These are phyloP conservation scores for Procambarus virginalis DNA, from an alignment of 1,140 invertebrate species.

Conservation along the genomic window DNA sequence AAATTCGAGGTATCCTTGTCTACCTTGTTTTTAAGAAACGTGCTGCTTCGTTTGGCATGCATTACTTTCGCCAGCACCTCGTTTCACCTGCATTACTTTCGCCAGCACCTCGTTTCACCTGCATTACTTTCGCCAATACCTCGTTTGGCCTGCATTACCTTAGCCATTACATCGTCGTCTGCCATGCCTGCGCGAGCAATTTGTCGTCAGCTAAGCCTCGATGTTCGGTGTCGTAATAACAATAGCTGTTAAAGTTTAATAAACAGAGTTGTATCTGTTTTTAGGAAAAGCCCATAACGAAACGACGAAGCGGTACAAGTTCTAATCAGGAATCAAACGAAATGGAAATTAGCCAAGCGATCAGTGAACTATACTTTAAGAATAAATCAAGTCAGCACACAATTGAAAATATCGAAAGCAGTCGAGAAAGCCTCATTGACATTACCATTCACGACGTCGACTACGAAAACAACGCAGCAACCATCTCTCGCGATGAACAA, in stretches of 20 bases:
- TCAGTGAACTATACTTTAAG: constrained; percentile 45
- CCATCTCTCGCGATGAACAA: background rate
- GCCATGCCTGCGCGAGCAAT: background rate
- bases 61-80: background rate
- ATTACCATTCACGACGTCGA: constrained; percentile 1
- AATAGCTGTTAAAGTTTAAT: background rate
- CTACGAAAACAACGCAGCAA: background rate
- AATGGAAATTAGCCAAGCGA: constrained; percentile 22
- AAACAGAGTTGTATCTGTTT: constrained; percentile 16
- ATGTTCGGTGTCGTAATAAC: constrained; percentile 46
- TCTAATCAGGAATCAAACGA: background rate
- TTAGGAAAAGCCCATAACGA: constrained; percentile 40
- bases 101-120: background rate
- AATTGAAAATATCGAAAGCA: constrained; percentile 27
- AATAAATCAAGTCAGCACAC: constrained; percentile 30
- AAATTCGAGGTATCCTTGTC: background rate
- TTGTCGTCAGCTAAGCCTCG: constrained; percentile 10
- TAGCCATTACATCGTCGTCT: too few species aligned
- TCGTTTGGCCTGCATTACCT: background rate
- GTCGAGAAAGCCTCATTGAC: constrained; percentile 20
- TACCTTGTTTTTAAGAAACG: background rate
- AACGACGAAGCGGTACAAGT: constrained; percentile 40
- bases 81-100: background rate
- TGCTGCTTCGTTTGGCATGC: background rate
- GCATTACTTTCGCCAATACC: background rate